Evolutionary conservation across 2,888 invertebrate genomes (phyloP).

Genomic region (Eilema sororculum): DNA sequence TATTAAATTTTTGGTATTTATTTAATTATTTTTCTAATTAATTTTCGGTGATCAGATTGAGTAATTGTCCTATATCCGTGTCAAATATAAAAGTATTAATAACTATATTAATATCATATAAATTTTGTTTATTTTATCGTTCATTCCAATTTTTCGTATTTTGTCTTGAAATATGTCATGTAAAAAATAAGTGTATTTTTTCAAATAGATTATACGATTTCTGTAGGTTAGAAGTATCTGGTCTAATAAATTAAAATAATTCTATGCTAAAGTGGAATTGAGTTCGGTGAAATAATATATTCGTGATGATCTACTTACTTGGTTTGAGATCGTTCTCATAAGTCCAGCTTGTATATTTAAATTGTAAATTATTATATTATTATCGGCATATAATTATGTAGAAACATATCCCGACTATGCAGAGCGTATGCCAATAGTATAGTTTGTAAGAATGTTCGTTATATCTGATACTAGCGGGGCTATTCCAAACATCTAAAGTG

Average conservation of each 20-base stretch:
- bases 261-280: background rate
- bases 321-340: background rate
- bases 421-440: background rate
- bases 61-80: slow-evolving; percentile 36
- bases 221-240: slow-evolving; percentile 39
- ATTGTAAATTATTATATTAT: slow-evolving; percentile 2
- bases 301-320: background rate
- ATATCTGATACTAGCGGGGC: background rate
- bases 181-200: slow-evolving; percentile 21
- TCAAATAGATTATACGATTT: slow-evolving; percentile 19
- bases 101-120: slow-evolving; percentile 28
- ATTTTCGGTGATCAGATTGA: slow-evolving; percentile 33
- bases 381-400: background rate
- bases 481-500: background rate
- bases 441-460: background rate
- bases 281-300: slow-evolving; percentile 6
- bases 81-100: slow-evolving; percentile 55
- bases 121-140: slow-evolving; percentile 25
- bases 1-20: background rate
- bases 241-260: background rate
- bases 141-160: slow-evolving; percentile 48
- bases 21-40: slow-evolving; percentile 15
- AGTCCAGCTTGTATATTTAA: background rate
- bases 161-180: slow-evolving; percentile 27
- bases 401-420: slow-evolving; percentile 1